Evolutionary conservation across 2,113 vertebrate species (phyloP).

Genomic region (Aythya baeri): DNA sequence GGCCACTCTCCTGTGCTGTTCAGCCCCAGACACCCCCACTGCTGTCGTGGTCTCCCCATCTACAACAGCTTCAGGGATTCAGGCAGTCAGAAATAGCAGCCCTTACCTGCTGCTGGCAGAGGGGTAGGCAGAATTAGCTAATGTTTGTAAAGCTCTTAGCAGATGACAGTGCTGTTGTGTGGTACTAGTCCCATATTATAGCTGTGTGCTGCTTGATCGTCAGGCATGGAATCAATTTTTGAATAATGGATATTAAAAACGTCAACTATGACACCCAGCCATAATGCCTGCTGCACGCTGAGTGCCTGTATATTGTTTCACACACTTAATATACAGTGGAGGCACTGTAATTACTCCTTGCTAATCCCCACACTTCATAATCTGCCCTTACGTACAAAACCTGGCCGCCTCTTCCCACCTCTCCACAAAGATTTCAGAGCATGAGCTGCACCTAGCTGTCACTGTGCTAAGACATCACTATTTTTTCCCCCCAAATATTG

Average conservation of each 20-base stretch:
- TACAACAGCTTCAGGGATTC: not conserved
- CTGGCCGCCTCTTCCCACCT: slow-evolving; percentile 53
- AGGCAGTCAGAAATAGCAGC: not conserved
- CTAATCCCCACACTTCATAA: slow-evolving; percentile 71
- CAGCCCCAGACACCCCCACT: not conserved
- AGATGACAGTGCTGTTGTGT: slow-evolving; percentile 58
- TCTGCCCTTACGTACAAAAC: not conserved
- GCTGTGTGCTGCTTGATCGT: slow-evolving; percentile 66
- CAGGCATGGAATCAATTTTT: slow-evolving; percentile 76
- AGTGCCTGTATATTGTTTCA: slow-evolving; percentile 71
- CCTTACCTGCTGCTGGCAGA: not conserved
- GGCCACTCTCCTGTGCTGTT: not conserved
- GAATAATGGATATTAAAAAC: slow-evolving; percentile 73
- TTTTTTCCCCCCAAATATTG: not conserved
- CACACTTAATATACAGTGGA: slow-evolving; percentile 76
- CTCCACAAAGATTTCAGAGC: slow-evolving; percentile 32
- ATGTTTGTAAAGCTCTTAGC: slow-evolving; percentile 70
- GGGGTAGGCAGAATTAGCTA: slow-evolving; percentile 38
- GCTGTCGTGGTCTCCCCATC: not conserved
- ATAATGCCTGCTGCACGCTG: slow-evolving; percentile 27
- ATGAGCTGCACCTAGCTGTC: slow-evolving; percentile 37
- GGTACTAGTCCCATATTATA: slow-evolving; percentile 26
- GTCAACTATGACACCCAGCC: slow-evolving; percentile 63
- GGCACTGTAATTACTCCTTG: slow-evolving; percentile 69
- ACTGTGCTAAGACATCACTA: not conserved